Base-by-base conservation (phyloP, 1,140 invertebrate species). In the Calosoma granatense region DNA sequence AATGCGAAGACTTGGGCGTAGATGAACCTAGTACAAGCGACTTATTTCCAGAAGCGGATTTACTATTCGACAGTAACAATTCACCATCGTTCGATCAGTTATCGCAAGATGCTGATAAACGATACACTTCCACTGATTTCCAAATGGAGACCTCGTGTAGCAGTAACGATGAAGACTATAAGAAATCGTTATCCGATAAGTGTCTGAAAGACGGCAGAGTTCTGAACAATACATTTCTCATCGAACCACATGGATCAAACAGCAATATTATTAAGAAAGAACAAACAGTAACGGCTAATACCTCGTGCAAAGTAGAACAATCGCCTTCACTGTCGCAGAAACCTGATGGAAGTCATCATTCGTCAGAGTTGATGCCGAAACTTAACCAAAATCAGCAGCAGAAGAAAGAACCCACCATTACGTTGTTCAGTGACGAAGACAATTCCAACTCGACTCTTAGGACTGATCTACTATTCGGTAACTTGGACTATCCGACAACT, bases 21-120 rank as follows among this genome's bases (percentile, higher is more conserved):
- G 85, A 87, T 60, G 85, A 86, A 36, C 85, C 85, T 0, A 87
- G 84, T 43, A 84, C 85, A 0, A 86, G 84, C 57, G 86, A 88
- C 63, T 69, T 87, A 21, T 87, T 87, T 68, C 86, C 86, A 1
- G 85, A 87, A 60, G 85, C 85, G 0, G 85, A 87, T 64, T 64
- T 87, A 22, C 67, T 86, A 17, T 84, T 87, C 61, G 82, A 82
- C 59, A 60, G 68, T 2, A 71, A 72, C 60, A 67, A 72, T 63
- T 72, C 70, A 2, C 70, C 70, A 3, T 68, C 67, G 1, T 72
- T 69, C 57, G 69, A 70, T 56, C 69, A 71, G 41, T 56, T 61
- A 14, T 67, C 66, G 6, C 70, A 69, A 60, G 68, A 70, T 54
- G 53, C 67, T 1, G 53, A 64, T 19, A 65, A 65, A 55, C 47